Evolutionary conservation across 2,888 invertebrate genomes (phyloP).

Genomic region (Standfussiana lucernea): DNA sequence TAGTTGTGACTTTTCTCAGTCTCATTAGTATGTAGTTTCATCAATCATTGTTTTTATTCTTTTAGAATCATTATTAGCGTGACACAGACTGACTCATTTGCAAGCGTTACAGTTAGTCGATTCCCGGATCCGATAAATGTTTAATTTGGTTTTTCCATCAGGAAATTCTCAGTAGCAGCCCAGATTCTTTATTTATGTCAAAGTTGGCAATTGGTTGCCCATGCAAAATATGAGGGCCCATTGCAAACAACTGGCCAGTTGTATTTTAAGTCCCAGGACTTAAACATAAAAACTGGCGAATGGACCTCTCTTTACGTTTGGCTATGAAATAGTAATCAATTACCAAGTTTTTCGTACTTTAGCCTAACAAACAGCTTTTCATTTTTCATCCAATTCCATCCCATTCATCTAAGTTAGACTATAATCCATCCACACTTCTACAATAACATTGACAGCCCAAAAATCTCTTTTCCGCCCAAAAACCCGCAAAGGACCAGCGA

Average conservation of each 20-base stretch:
- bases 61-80: neutral
- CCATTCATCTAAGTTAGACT: neutral
- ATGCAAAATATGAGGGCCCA: neutral
- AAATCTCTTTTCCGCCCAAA: neutral
- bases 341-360: neutral
- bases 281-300: neutral
- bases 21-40: neutral
- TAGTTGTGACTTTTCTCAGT: neutral
- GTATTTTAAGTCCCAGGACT: neutral
- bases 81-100: neutral
- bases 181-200: too few relatives aligned
- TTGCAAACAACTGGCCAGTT: neutral
- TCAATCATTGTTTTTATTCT: neutral
- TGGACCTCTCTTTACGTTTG: neutral
- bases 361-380: neutral
- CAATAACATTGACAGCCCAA: neutral
- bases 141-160: neutral
- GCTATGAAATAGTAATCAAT: neutral
- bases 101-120: neutral
- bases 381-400: neutral
- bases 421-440: neutral
- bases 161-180: neutral
- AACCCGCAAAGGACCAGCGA: constrained; percentile 12
- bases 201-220: too few relatives aligned
- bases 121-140: neutral